These are phyloP conservation scores for Oryctes rhinoceros DNA, from an alignment of 1,140 invertebrate genomes.

Conservation along the genomic window DNA sequence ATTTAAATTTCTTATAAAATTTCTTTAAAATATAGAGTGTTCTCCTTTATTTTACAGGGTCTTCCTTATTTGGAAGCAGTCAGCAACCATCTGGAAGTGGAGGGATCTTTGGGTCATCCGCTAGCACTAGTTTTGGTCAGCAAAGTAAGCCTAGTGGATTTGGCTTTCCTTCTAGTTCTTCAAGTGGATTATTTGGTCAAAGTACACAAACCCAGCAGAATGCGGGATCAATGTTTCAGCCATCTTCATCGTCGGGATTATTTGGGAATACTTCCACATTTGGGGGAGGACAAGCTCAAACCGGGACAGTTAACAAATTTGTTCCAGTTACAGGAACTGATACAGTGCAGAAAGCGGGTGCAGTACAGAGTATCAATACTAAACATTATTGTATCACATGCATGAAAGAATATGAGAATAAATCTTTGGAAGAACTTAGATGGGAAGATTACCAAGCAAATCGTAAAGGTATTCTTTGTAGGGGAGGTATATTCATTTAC, in stretches of 20 bases:
- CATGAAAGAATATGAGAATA: constrained; percentile 97
- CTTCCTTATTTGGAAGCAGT: constrained; percentile 52
- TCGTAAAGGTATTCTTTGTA: constrained; percentile 73
- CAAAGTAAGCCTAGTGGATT: constrained; percentile 67
- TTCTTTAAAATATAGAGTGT: neutral
- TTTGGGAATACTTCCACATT: constrained; percentile 59
- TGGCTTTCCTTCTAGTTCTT: constrained; percentile 63
- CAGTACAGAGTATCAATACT: constrained; percentile 83
- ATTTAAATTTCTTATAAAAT: neutral
- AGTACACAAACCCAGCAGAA: constrained; percentile 47
- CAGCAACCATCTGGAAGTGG: constrained; percentile 50
- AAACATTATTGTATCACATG: constrained; percentile 95
- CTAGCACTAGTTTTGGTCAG: constrained; percentile 70
- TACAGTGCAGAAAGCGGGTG: constrained; percentile 88
- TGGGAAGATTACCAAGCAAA: constrained; percentile 92
- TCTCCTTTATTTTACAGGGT: constrained; percentile 36
- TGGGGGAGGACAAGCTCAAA: constrained; percentile 62
- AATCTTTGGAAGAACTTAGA: constrained; percentile 93
- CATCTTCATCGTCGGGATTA: constrained; percentile 46
- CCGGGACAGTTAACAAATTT: constrained; percentile 87
- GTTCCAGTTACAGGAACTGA: constrained; percentile 87
- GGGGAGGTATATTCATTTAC: neutral
- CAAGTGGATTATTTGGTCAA: constrained; percentile 52
- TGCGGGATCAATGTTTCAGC: constrained; percentile 57
- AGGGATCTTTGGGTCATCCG: constrained; percentile 65